A percentile compares a stretch with the other conserved stretches of the same genome.
These are phyloP conservation scores for Caenorhabditis macrosperma DNA, from an alignment of 2,888 invertebrate genomes.

Conservation along the genomic window DNA sequence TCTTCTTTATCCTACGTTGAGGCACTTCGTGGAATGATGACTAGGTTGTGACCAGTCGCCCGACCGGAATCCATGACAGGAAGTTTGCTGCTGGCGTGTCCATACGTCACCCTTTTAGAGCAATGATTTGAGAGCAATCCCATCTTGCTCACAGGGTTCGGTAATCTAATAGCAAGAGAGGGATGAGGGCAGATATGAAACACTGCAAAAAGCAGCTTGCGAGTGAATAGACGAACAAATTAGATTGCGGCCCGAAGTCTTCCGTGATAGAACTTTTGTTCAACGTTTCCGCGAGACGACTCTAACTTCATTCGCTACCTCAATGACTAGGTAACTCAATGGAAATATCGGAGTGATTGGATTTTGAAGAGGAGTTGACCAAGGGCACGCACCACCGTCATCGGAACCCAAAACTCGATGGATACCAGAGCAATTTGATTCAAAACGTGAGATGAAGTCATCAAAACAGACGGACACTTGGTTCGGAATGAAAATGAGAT, in stretches of 20 bases:
- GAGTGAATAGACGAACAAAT: constrained; percentile 10
- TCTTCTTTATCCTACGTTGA: background rate
- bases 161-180: constrained; percentile 26
- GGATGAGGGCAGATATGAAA: constrained; percentile 18
- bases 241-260: constrained; percentile 4
- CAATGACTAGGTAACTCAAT: background rate
- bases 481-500: constrained; percentile 22
- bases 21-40: background rate
- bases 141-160: constrained; percentile 15
- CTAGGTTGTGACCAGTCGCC: background rate
- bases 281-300: background rate
- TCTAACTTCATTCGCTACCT: constrained; percentile 19
- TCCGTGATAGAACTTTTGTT: constrained; percentile 41
- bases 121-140: constrained; percentile 9
- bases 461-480: constrained; percentile 6
- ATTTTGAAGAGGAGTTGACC: background rate
- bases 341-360: background rate
- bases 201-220: constrained; percentile 9
- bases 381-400: no score
- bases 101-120: constrained; percentile 24
- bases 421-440: no score
- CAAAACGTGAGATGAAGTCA: no score
- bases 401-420: no score
- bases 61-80: constrained; percentile 30
- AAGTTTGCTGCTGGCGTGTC: constrained; percentile 11